phyloP scores from a whole-genome alignment of 2,113 vertebrate species.

The Apistogramma diplotaenia region DNA sequence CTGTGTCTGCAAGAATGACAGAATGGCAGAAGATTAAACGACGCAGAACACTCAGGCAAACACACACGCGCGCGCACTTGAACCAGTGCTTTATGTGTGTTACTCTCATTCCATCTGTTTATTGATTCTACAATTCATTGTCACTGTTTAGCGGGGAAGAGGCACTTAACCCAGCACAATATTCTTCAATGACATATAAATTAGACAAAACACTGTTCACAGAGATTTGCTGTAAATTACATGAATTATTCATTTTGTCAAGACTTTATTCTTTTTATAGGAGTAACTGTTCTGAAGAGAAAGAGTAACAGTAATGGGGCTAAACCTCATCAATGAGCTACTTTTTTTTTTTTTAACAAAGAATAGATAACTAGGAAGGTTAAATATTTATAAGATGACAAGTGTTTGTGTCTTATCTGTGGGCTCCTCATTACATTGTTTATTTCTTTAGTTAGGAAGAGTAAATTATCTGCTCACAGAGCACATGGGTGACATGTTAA shows the following conservation, averaged over 20 bases:
- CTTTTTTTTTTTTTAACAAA: constrained; percentile 1
- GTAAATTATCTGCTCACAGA: constrained; percentile 52
- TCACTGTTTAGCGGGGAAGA: constrained; percentile 50
- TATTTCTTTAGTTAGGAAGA: constrained; percentile 55
- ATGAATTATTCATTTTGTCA: constrained; percentile 71
- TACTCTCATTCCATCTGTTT: constrained; percentile 36
- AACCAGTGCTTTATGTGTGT: not conserved
- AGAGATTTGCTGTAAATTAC: constrained; percentile 72
- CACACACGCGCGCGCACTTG: not conserved
- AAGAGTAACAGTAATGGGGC: constrained; percentile 24
- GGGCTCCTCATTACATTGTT: constrained; percentile 57
- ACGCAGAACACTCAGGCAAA: not conserved
- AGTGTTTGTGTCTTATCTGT: constrained; percentile 61
- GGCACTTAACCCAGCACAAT: constrained; percentile 55
- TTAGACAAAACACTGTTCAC: constrained; percentile 71
- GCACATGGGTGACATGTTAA: constrained; percentile 55
- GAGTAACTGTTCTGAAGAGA: constrained; percentile 11
- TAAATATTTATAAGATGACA: constrained; percentile 72
- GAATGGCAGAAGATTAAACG: constrained; percentile 34
- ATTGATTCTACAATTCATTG: constrained; percentile 53
- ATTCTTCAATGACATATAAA: constrained; percentile 66
- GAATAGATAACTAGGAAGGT: constrained; percentile 45
- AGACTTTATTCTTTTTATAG: constrained; percentile 35
- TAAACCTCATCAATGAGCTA: constrained; percentile 17
- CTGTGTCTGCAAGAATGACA: constrained; percentile 78